A percentile compares a stretch with the other conserved stretches of the same genome.
Conservation (phyloP, 2,797 vertebrate species). For the Bufotes viridis region DNA sequence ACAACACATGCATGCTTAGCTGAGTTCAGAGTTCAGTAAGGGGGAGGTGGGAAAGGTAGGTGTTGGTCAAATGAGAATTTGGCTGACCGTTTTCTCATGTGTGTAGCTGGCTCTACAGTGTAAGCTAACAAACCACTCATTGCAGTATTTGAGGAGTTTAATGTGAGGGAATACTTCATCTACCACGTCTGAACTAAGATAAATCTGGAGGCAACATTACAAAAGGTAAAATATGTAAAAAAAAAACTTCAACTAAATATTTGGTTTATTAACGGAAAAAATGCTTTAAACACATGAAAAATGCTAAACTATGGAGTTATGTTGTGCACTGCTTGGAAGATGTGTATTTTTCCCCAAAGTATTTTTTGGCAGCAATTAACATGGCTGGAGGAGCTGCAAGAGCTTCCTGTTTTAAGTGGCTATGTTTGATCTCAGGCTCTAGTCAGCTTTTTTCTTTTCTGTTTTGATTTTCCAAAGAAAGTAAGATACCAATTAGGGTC, state of each 20-base stretch:
- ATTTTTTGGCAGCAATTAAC: slow-evolving; percentile 40
- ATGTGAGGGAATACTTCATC: too few relatives aligned
- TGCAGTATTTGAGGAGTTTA: too few relatives aligned
- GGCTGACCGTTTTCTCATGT: too few relatives aligned
- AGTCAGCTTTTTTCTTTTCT: slow-evolving; percentile 14
- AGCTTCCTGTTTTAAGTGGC: slow-evolving; percentile 28
- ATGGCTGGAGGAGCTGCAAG: not conserved
- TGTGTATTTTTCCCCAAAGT: not conserved
- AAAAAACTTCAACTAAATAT: not conserved
- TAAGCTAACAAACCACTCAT: too few relatives aligned
- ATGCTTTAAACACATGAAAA: not conserved
- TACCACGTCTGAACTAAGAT: too few relatives aligned
- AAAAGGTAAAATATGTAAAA: too few relatives aligned
- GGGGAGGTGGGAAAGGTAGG: too few relatives aligned
- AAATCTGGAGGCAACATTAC: too few relatives aligned
- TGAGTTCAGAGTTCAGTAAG: too few relatives aligned
- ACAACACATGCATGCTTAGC: too few relatives aligned
- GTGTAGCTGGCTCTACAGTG: too few relatives aligned
- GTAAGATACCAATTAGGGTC: slow-evolving; percentile 51
- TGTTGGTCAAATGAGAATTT: too few relatives aligned
- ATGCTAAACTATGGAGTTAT: not conserved
- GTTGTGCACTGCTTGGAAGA: not conserved
- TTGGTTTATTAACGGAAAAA: not conserved
- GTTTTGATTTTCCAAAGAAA: slow-evolving; percentile 18
- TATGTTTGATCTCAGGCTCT: slow-evolving; percentile 22